Evolutionary conservation across 2,888 invertebrate genomes (phyloP), one percentile per base, ranked within the genome.

Genomic region (Pseudococcus jackbeardsleyi): DNA sequence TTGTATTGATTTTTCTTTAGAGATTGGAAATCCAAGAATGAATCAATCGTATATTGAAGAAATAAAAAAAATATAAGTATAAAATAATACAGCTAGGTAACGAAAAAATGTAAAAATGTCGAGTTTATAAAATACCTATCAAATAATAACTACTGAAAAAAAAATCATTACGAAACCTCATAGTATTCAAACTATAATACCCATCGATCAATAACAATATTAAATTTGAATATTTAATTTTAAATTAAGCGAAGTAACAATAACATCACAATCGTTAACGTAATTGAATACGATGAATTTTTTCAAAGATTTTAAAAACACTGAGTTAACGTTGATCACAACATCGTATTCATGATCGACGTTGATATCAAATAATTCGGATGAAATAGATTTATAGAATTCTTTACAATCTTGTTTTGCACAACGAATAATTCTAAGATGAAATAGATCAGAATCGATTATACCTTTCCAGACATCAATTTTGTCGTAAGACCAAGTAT

Each of bases 261-360:
- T 46, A 46, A 82, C 79, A 82, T 82, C 79, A 46, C 46, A n/a
- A 82, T 82, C 79, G 15, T 19, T 42, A 19, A 82, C 39, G 46
- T 46, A 82, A 82, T 46, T 82, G 46, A 82, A 82, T 19, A 82
- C 17, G 1, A 82, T 82, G 19, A 82, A 82, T 19, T 82, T 82
- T 46, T 12, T 82, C 46, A 82, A 46, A 0, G 79, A 82, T 46
- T 82, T 46, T 46, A 82, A 82, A 46, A 82, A 46, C 17, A 82
- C 46, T 0, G 79, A 82, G 19, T 46, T 82, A 9, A 82, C 46
- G 19, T 82, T 82, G 0, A 82, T 42, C 19, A 19, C 7, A 82
- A 46, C 46, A 9, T 82, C 46, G 46, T 82, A 82, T 19, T 82
- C 79, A 46, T 82, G 19, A 82, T 46, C 33, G 11, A 82, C 46